Conservation (phyloP, 2,113 vertebrate species). For the Archilochus colubris region DNA sequence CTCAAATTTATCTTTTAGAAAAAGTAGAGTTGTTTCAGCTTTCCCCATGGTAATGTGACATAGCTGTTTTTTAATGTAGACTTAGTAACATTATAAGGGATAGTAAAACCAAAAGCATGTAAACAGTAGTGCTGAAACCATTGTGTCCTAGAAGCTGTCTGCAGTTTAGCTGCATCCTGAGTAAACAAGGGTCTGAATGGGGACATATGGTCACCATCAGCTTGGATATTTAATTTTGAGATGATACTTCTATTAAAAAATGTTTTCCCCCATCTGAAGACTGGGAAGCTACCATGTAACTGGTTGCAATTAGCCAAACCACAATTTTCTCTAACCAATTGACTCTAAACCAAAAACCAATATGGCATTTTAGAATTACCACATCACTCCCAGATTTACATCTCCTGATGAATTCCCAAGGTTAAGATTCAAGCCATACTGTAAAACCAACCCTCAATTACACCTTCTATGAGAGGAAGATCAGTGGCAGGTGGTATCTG, state of each 20-base stretch:
- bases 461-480: conserved; percentile 76
- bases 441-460: conserved; percentile 79
- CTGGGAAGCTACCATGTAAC: conserved; percentile 70
- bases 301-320: conserved; percentile 77
- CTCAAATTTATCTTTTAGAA: background rate
- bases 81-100: background rate
- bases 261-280: conserved; percentile 61
- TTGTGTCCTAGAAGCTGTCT: conserved; percentile 41
- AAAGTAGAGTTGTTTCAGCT: background rate
- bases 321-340: conserved; percentile 74
- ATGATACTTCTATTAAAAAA: conserved; percentile 75
- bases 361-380: conserved; percentile 76
- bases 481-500: conserved; percentile 80
- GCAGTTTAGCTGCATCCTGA: conserved; percentile 49
- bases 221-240: conserved; percentile 76
- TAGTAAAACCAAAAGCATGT: conserved; percentile 33
- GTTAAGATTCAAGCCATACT: conserved; percentile 75
- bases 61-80: background rate
- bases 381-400: conserved; percentile 72
- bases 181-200: conserved; percentile 59
- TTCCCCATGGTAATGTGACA: background rate
- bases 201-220: conserved; percentile 78
- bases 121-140: conserved; percentile 44
- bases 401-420: conserved; percentile 76
- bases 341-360: conserved; percentile 70